Base-by-base conservation (phyloP, 2,113 vertebrate species). In the Laterallus jamaicensis region DNA sequence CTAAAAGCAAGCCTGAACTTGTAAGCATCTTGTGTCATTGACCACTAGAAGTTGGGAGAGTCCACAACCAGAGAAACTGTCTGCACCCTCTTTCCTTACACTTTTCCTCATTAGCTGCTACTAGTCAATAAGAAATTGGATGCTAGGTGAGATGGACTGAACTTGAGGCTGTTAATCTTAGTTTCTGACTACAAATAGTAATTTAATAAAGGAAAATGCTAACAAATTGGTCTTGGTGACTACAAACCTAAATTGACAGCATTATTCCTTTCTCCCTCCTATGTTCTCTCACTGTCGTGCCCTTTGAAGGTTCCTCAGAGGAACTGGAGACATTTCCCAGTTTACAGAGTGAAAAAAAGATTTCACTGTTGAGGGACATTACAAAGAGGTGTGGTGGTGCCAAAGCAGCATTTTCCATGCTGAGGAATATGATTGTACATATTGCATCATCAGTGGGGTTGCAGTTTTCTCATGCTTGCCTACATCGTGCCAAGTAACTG, bases 401-500 rank as follows among this genome's bases (percentile, higher is more conserved):
- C 35, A 22, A 10, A 47, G 47, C 16, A 55, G 5, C 39, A 2
- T 49, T 63, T 47, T 16, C 28, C 28, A 76, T 21, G 9, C 42
- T 59, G 58, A 79, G 6, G n/a, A 50, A 40, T 11, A 3, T 4
- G 26, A 12, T 40, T 69, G 79, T 47, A 52, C 5, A 1, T 69
- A 59, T 42, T 49, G 40, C 18, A 71, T 21, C 11, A 1, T 26
- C 3, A 4, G 12, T 64, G 52, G 1, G 5, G 16, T 17, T 35
- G 12, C 68, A 32, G 32, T 28, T 54, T 42, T 62, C 28, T 55
- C 3, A 0, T 29, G 0, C 22, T 42, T 42, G 20, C 31, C 49
- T 24, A 0, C 0, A 0, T 6, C 7, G 2, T 21, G 5, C 14
- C 13, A 15, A 25, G 6, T 35, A 60, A 74, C 11, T 7, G 0